These are phyloP conservation scores for Cynaeus angustus DNA, from an alignment of 2,888 invertebrate genomes.

Conservation along the genomic window DNA sequence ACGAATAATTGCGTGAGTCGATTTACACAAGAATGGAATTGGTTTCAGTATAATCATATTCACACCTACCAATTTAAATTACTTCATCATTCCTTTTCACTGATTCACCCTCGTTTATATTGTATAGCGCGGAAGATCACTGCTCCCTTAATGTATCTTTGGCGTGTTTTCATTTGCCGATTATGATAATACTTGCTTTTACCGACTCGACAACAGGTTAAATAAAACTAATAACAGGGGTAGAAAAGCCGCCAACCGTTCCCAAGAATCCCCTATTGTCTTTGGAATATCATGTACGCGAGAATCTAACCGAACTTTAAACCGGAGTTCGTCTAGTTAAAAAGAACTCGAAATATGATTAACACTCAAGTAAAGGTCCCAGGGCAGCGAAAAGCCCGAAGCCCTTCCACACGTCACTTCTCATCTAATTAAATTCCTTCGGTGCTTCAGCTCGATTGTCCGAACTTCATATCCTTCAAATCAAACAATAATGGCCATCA, in stretches of 20 bases:
- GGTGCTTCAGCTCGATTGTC: not conserved
- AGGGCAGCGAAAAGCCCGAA: not conserved
- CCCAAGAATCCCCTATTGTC: too few relatives aligned
- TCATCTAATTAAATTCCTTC: constrained; percentile 15
- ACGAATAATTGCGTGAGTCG: constrained; percentile 42
- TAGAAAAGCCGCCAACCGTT: not conserved
- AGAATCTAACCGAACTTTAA: too few relatives aligned
- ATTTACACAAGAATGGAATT: constrained; percentile 45
- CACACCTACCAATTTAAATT: constrained; percentile 46
- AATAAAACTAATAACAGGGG: constrained; percentile 1
- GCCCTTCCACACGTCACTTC: not conserved
- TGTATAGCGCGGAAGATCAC: not conserved
- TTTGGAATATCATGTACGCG: too few relatives aligned
- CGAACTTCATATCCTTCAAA: constrained; percentile 15
- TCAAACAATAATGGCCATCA: constrained; percentile 37
- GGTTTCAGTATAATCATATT: constrained; percentile 43
- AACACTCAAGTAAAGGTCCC: not conserved
- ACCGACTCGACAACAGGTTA: constrained; percentile 5
- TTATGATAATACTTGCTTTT: constrained; percentile 9
- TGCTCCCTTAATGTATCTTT: constrained; percentile 11
- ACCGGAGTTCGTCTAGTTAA: too few relatives aligned
- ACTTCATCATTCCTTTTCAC: constrained; percentile 29
- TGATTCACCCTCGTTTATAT: constrained; percentile 13
- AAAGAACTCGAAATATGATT: too few relatives aligned
- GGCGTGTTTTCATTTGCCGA: constrained; percentile 7